Percentiles rank a stretch among this genome's conserved stretches.
Evolutionary conservation across 92 coral and sea anemone genomes (phyloP).

Genomic region (Ricordea florida): DNA sequence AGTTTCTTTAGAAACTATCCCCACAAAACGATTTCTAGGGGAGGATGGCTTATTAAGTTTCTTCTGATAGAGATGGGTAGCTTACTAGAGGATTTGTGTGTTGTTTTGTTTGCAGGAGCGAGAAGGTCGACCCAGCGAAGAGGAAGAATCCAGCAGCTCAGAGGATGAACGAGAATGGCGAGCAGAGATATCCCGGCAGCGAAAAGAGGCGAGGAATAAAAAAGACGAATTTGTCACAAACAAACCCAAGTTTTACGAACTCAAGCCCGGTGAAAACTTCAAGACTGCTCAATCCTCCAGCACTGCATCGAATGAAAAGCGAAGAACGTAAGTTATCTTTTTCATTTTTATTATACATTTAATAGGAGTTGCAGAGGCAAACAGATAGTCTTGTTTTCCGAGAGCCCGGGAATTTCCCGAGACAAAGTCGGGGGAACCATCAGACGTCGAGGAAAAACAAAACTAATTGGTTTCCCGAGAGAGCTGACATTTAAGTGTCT

Average conservation of each 20-base stretch:
- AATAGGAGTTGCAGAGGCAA: too few species aligned
- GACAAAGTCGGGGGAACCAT: too few species aligned
- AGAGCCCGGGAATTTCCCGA: too few species aligned
- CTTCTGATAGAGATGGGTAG: too few species aligned
- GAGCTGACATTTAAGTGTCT: too few species aligned
- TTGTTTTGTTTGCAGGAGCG: conserved; percentile 56
- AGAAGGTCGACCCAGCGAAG: conserved; percentile 85
- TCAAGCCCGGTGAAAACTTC: conserved; percentile 74
- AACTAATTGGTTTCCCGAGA: too few species aligned
- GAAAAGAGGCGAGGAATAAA: conserved; percentile 39
- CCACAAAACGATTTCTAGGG: too few species aligned
- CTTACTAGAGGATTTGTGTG: neutral
- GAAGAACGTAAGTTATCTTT: conserved; percentile 61
- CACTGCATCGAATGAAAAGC: conserved; percentile 13
- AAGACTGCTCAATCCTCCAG: conserved; percentile 24
- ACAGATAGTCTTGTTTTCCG: too few species aligned
- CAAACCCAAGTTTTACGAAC: conserved; percentile 90
- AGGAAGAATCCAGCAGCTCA: conserved; percentile 83
- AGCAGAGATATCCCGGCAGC: conserved; percentile 54
- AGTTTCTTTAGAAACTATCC: too few species aligned
- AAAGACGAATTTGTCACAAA: conserved; percentile 16
- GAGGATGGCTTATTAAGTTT: too few species aligned
- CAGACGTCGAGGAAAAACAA: too few species aligned
- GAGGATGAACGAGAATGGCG: conserved; percentile 93
- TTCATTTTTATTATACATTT: too few species aligned